Base-by-base conservation (phyloP, 64 coral and sea anemone species). In the Stichodactyla helianthus region DNA sequence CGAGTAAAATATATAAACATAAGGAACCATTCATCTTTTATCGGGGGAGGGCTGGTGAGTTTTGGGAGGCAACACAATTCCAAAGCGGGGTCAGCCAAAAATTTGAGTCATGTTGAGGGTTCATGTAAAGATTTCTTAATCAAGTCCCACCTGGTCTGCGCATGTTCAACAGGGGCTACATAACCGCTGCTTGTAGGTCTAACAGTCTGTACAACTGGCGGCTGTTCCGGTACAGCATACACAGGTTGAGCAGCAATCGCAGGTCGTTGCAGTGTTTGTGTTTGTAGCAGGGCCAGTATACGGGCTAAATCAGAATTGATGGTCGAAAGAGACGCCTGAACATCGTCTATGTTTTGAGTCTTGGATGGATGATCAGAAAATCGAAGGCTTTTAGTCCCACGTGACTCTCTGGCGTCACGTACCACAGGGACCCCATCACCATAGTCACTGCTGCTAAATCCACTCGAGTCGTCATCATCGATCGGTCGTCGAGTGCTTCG, bases 381-480 rank as follows among this genome's bases (percentile, higher is more conserved):
- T 3, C 83, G 83, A 62, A 84, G 54, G 83, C 83, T 84, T 13
- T 84, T 92, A 1, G 71, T 59, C 50, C 80, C 84, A 3, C 90
- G 71, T 63, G 83, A 71, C 13, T 57, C 78, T 54, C 83, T 88
- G 84, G 83, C 87, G 79, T 86, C 67, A 80, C 84, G 88, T 13
- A 76, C 19, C 83, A 88, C 12, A 95, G 68, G 68, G 23, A 23
- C 3, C 19, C 84, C 79, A 70, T 95, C 94, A 93, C 94, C 88
- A 83, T 93, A 95, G 68, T 95, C 94, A 53, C 94, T 95, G 85
- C 94, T 95, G 77, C 94, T 95, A 55, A 95, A 84, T 10, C 94
- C 94, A 78, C 94, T 95, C 74, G 89, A 91, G 80, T 95, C 94
- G 44, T 95, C 94, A 28, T 95, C 94, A 25, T 95, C 94, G 17